A percentile compares a stretch with the other conserved stretches of the same genome.
These are phyloP conservation scores for Saturnia japonica DNA, from an alignment of 2,888 invertebrate genomes.

Conservation along the genomic window DNA sequence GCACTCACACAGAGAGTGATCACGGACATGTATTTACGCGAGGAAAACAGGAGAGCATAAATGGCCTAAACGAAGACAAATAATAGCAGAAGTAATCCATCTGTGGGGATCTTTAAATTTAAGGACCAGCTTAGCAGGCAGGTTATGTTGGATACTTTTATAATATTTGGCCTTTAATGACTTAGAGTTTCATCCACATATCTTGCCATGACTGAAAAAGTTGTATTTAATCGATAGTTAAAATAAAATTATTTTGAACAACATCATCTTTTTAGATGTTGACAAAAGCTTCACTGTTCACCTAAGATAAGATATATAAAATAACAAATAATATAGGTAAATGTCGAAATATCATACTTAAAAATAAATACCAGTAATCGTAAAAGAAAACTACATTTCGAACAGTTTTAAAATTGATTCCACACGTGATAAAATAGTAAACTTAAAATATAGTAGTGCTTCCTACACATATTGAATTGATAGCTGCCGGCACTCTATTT, in stretches of 20 bases:
- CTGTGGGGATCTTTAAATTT: too few species aligned
- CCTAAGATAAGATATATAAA: neutral
- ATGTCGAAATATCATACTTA: neutral
- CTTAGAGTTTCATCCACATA: too few species aligned
- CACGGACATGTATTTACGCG: too few species aligned
- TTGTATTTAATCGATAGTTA: too few species aligned
- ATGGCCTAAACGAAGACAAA: too few species aligned
- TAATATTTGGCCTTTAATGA: too few species aligned
- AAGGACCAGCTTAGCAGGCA: too few species aligned
- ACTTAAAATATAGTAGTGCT: neutral
- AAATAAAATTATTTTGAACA: neutral
- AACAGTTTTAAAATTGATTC: neutral
- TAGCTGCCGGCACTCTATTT: slow-evolving; percentile 2
- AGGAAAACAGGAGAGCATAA: too few species aligned
- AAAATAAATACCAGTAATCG: neutral
- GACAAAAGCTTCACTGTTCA: neutral
- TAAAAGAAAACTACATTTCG: neutral
- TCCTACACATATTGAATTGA: slow-evolving; percentile 11
- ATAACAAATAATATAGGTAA: neutral
- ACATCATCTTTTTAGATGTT: neutral
- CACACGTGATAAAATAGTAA: neutral
- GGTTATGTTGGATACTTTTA: too few species aligned
- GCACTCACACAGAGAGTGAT: too few species aligned
- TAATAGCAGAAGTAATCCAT: too few species aligned
- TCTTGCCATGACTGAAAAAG: too few species aligned